phyloP scores from a whole-genome alignment of 2,797 vertebrate species.

The Mormyrus hasselquistii region DNA sequence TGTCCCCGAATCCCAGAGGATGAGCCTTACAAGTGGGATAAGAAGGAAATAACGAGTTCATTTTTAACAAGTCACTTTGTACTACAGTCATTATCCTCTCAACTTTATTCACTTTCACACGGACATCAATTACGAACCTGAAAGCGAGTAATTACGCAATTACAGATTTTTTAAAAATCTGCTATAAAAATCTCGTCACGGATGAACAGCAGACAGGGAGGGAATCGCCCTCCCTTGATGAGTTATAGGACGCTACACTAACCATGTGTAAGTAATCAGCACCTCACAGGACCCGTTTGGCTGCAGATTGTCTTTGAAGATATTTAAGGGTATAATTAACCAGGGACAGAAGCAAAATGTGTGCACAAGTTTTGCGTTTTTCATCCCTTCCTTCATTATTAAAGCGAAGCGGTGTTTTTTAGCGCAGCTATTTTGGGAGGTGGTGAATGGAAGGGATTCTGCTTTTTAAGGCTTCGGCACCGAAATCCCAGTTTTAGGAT shows the following conservation, averaged over 20 bases:
- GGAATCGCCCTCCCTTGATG: not conserved
- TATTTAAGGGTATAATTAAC: constrained; percentile 22
- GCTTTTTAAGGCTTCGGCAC: not conserved
- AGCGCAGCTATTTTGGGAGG: not conserved
- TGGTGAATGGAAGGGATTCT: not conserved
- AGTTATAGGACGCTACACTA: not conserved
- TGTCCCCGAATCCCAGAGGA: not conserved
- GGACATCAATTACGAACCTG: not conserved
- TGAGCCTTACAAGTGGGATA: not conserved
- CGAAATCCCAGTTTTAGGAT: not conserved
- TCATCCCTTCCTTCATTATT: not conserved
- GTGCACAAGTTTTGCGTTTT: not conserved
- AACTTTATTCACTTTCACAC: not conserved
- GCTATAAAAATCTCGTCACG: constrained; percentile 7
- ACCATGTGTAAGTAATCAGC: constrained; percentile 13
- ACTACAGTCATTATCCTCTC: not conserved
- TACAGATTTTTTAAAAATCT: not conserved
- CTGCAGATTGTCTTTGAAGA: constrained; percentile 13
- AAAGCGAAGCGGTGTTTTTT: not conserved
- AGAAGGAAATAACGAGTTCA: not conserved
- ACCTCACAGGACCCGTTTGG: not conserved
- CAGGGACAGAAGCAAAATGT: not conserved
- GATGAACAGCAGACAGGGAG: not conserved
- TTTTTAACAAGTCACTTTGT: not conserved
- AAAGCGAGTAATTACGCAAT: constrained; percentile 1